phyloP scores from a whole-genome alignment of 2,888 invertebrate species.

The Platycnemis pennipes region DNA sequence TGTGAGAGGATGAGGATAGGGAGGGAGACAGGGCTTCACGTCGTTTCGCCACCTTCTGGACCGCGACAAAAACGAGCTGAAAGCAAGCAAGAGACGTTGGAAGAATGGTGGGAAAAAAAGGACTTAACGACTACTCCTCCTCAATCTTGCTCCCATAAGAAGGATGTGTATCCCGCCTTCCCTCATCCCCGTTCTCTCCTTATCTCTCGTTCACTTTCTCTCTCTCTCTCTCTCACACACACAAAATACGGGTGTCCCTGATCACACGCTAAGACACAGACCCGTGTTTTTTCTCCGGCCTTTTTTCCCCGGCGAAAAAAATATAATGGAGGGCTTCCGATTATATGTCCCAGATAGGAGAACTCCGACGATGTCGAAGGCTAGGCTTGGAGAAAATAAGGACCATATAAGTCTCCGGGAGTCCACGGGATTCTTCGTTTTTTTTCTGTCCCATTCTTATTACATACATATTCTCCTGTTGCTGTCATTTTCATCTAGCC shows the following conservation, averaged over 20 bases:
- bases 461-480: neutral
- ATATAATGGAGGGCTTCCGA: slow-evolving; percentile 24
- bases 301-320: neutral
- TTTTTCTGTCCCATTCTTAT: neutral
- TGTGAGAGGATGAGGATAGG: neutral
- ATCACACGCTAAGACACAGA: slow-evolving; percentile 30
- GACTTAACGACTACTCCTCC: neutral
- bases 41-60: slow-evolving; percentile 21
- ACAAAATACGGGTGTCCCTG: neutral
- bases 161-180: slow-evolving; percentile 1
- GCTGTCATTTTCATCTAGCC: neutral
- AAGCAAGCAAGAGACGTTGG: neutral
- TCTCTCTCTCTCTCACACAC: neutral
- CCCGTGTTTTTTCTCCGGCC: neutral
- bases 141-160: neutral
- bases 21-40: neutral
- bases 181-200: neutral
- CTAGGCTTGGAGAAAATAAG: slow-evolving; percentile 7
- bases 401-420: neutral
- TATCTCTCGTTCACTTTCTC: neutral
- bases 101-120: neutral
- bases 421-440: neutral
- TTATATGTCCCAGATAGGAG: slow-evolving; percentile 22
- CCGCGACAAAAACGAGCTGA: neutral
- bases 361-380: neutral